Evolutionary conservation across 2,888 invertebrate species (phyloP).

Genomic region (Calliphora vomitoria): DNA sequence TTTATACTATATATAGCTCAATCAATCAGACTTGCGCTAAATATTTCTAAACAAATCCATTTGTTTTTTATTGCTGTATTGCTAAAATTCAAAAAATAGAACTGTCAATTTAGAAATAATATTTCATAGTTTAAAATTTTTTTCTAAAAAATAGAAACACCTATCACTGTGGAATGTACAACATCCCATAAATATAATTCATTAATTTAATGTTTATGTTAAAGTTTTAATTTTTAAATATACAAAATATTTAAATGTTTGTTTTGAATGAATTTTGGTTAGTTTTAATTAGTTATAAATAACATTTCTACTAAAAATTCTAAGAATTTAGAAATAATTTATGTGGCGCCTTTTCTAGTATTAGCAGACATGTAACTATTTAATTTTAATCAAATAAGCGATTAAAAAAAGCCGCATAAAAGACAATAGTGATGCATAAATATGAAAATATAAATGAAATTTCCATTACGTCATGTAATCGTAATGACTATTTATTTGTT

Average conservation of each 20-base stretch:
- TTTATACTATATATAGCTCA: too few species aligned
- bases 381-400: background rate
- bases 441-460: background rate
- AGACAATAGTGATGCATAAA: background rate
- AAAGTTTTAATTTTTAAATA: too few species aligned
- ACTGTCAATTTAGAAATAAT: too few species aligned
- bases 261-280: background rate
- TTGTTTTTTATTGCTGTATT: too few species aligned
- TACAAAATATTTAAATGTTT: background rate
- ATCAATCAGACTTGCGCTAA: too few species aligned
- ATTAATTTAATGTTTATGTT: background rate
- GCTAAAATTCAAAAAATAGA: too few species aligned
- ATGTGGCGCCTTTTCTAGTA: background rate
- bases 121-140: background rate
- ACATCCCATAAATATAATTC: background rate
- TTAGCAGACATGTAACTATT: background rate
- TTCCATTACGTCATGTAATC: conserved; percentile 15
- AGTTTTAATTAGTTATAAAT: background rate
- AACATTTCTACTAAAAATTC: conserved; percentile 1
- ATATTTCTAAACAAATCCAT: too few species aligned
- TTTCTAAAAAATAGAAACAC: background rate
- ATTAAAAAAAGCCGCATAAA: background rate
- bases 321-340: background rate
- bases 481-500: background rate
- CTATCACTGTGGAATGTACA: background rate